Evolutionary conservation across 2,797 vertebrate genomes (phyloP), one percentile per base, ranked within the genome.

Genomic region (Apogon talboti): DNA sequence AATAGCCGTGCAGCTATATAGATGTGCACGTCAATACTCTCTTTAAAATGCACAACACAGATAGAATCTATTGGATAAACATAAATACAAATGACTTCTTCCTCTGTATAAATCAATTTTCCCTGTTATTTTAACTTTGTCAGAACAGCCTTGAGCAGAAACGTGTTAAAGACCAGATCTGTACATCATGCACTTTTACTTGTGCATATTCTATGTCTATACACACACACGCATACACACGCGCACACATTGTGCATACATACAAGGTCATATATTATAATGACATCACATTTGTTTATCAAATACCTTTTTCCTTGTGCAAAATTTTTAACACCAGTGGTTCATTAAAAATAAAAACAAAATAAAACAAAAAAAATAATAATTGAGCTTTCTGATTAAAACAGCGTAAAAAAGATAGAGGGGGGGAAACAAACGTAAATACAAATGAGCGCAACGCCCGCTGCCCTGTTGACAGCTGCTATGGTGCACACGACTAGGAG

Each of bases 311-410:
- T 79, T 89, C 79, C 86, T 71, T 97, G 96, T 98, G 96, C 96
- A 97, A 97, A 57, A 92, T 92, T 92, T 92, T 91, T 89, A 95
- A 96, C 93, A 96, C 94, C 96, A 98, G 96, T 96, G 96, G 95
- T 96, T 94, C 92, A 89, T 93, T 87, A 91, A 93, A 93, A 89
- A 83, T 88, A 92, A 92, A 93, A 93, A 93, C 91, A 84, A 91
- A 91, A 57, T 89, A 92, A 14, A 11, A 52, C 53, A 21, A 66
- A 92, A 71, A 5, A 16, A 91, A 43, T 74, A 56, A 38, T 68
- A 65, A 66, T 8, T 44, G 71, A 58, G 45, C 41, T n/a, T 74
- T 78, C 43, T 71, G 72, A 83, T 79, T 75, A 79, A 87, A 88
- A 94, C 28, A 68, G 71, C 44, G 30, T 61, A 46, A 51, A 78